Evolutionary conservation across 2,888 invertebrate species (phyloP), one percentile per base, ranked within the genome.

Genomic region (Oeneis ivallda): DNA sequence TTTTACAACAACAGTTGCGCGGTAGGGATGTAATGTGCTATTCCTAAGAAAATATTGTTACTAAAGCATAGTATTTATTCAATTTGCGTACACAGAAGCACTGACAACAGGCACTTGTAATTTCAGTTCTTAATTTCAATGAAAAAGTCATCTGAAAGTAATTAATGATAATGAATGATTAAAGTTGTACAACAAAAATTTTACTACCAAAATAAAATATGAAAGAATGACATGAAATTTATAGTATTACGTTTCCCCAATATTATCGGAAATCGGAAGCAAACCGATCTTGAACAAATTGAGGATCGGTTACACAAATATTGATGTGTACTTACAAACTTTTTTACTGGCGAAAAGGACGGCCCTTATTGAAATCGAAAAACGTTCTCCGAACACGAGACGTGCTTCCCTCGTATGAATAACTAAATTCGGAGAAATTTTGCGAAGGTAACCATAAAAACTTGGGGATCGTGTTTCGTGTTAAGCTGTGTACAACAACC

Each of bases 321-420:
- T 81, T 80, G 84, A 83, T 86, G 19, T 37, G 83, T 81, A 82
- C 81, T 80, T 80, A 62, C 69, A 75, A 85, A 87, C 75, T 85
- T 83, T 53, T 79, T 61, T 50, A 41, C 68, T 68, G 77, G 50
- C 66, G 19, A 45, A 60, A 79, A 77, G 78, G 77, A 73, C 78
- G 77, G 80, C 78, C 80, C 81, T 83, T 84, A 84, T 85, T 86
- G 84, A 86, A 87, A 87, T 87, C 83, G 86, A 86, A 85, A 86
- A 84, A 78, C 79, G 77, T 79, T 75, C 70, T 71, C 75, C 70
- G 73, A 70, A 71, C 68, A 72, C 61, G 71, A 72, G 72, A 72
- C 72, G 74, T 75, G 77, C 79, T 77, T 71, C 72, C 74, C 71
- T 78, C 82, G 80, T 83, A 87, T 87, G 87, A 88, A 89, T 89